Conservation (phyloP, 1,140 invertebrate species). For the Calliopsis andreniformis region DNA sequence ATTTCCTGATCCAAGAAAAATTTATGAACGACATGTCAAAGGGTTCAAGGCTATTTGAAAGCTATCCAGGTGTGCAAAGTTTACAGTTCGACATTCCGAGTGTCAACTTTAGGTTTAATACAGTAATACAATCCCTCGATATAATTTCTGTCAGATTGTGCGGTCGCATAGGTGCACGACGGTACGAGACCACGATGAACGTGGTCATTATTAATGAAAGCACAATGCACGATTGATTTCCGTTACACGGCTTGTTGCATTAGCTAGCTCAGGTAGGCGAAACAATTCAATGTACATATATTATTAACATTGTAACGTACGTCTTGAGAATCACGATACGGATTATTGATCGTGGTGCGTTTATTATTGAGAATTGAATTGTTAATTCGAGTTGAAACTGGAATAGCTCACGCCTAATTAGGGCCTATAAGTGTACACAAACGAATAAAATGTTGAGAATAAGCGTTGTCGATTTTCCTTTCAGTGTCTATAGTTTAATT, state of each 20-base stretch:
- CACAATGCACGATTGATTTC: conserved; percentile 34
- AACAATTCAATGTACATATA: conserved; percentile 65
- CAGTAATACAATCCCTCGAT: neutral
- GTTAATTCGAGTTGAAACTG: conserved; percentile 59
- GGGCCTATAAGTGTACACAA: conserved; percentile 66
- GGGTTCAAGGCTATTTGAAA: neutral
- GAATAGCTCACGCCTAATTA: conserved; percentile 67
- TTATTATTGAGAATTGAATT: conserved; percentile 66
- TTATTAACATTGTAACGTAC: conserved; percentile 55
- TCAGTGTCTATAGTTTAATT: too few relatives aligned
- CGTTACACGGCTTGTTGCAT: conserved; percentile 53
- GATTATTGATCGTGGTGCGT: conserved; percentile 56
- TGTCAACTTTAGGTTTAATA: neutral
- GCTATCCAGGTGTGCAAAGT: neutral
- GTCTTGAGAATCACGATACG: conserved; percentile 52
- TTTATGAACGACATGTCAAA: neutral
- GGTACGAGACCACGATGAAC: neutral
- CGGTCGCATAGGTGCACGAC: neutral
- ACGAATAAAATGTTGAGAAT: conserved; percentile 58
- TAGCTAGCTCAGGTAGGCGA: conserved; percentile 66
- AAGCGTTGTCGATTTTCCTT: neutral
- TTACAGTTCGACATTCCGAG: neutral
- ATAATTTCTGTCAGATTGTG: neutral
- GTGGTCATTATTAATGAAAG: neutral
- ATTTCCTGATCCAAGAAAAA: neutral